phyloP scores from a whole-genome alignment of 2,888 invertebrate genomes.

The Philonicus albiceps region DNA sequence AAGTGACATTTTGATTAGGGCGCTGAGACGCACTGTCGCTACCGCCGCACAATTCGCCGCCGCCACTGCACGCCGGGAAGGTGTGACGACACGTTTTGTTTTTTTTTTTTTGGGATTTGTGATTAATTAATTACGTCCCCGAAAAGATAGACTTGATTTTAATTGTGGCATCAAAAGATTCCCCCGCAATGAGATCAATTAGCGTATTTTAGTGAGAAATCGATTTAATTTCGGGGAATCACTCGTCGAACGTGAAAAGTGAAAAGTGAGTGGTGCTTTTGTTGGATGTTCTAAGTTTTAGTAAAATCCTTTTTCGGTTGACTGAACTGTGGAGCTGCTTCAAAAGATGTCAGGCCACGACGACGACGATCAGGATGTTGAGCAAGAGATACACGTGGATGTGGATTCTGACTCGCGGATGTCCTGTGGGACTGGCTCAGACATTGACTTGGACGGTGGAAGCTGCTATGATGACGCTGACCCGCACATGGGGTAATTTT shows the following conservation, averaged over 20 bases:
- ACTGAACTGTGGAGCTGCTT: neutral
- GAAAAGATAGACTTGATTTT: neutral
- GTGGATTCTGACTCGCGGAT: constrained; percentile 63
- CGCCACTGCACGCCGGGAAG: neutral
- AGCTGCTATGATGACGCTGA: constrained; percentile 64
- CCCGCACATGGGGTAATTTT: constrained; percentile 60
- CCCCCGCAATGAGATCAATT: neutral
- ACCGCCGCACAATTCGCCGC: neutral
- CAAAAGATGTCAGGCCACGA: constrained; percentile 61
- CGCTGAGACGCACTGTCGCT: neutral
- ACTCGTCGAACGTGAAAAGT: neutral
- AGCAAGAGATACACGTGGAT: constrained; percentile 63
- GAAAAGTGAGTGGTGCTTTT: constrained; percentile 8
- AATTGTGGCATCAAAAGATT: neutral
- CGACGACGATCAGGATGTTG: constrained; percentile 61
- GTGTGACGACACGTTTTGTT: neutral
- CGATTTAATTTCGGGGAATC: neutral
- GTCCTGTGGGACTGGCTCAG: constrained; percentile 62
- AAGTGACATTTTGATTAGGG: constrained; percentile 25
- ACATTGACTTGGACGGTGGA: constrained; percentile 63
- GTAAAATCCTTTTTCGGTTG: neutral
- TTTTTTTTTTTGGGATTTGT: neutral
- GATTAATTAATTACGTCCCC: constrained; percentile 22
- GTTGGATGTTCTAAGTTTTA: neutral
- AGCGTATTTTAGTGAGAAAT: neutral